A percentile compares a stretch with the other conserved stretches of the same genome.
phyloP scores from a whole-genome alignment of 2,113 vertebrate species.

The Taurulus bubalis region DNA sequence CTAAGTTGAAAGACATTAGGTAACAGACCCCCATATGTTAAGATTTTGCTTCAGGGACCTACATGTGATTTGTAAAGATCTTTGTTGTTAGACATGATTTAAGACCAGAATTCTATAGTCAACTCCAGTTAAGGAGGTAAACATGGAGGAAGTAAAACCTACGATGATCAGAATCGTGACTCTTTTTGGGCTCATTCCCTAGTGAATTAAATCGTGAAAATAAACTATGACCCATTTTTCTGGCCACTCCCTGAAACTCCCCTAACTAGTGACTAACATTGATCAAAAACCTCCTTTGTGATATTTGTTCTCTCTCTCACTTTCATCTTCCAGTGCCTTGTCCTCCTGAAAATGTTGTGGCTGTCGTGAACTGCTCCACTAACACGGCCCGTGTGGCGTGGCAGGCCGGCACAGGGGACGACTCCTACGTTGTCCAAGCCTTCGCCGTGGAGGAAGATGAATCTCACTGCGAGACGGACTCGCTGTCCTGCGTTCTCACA shows the following conservation, averaged over 20 bases:
- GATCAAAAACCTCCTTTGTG: neutral
- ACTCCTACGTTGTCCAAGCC: conserved; percentile 77
- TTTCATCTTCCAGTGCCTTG: conserved; percentile 75
- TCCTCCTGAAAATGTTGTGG: conserved; percentile 62
- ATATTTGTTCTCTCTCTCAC: neutral
- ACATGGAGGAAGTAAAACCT: neutral
- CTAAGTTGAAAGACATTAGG: no score
- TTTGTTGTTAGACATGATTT: conserved; percentile 1
- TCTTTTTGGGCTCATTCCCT: neutral
- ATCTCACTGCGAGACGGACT: conserved; percentile 60
- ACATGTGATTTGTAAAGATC: neutral
- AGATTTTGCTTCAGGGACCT: neutral
- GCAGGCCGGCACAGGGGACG: conserved; percentile 60
- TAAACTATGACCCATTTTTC: no score
- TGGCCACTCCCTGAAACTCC: neutral
- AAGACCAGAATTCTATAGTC: neutral
- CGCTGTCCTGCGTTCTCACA: conserved; percentile 59
- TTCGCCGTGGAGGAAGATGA: conserved; percentile 53
- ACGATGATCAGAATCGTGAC: neutral
- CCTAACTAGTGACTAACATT: no score
- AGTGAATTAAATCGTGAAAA: neutral
- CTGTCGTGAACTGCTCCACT: conserved; percentile 61
- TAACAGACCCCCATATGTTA: neutral
- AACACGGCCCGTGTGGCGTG: conserved; percentile 75
- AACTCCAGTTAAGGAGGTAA: neutral